Base-by-base conservation (phyloP, 2,888 invertebrate species). In the Druceiella hillmani region DNA sequence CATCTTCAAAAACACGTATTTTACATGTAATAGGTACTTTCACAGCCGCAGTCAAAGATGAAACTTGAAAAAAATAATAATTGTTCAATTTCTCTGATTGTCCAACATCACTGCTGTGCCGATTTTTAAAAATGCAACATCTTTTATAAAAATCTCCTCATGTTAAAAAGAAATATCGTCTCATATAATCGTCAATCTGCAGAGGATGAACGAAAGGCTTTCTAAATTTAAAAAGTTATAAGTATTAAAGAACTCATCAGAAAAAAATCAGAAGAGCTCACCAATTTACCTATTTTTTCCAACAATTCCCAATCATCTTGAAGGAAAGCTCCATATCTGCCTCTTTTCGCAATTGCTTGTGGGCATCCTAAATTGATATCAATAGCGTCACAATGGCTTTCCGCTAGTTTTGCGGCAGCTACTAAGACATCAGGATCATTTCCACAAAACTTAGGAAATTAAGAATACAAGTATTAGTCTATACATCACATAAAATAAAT, bases 341-440 rank as follows among this genome's bases (percentile, higher is more conserved):
- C 99, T 50, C 93, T 74, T 58, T 89, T 90, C 1, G 99, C 99
- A 53, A 99, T 98, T 12, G 90, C 85, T 66, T 99, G 99, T 0
- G 99, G 98, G 63, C 99, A 99, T 3, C 99, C 99, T 44, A 99
- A 77, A 68, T 99, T 99, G 35, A 99, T 78, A 64, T 99, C 99
- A 43, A 99, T 82, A 4, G 91, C 98, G 68, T 94, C 92, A 71
- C 97, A 98, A 53, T 81, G 69, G 32, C 81, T 78, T 62, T 92
- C 87, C 4, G 90, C 95, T 27, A 92, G 62, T 48, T 84, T 71
- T 2, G 91, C 91, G 17, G 99, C 98, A 58, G 87, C 80, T 41
- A 93, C 69, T 59, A 99, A 75, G 16, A 77, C 79, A 44, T 87
- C 79, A 9, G 97, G 85, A 62, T 97, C 89, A 64, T 99, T 98